Percentiles rank a stretch among this genome's conserved stretches.
These are phyloP conservation scores for Oreochromis grahami DNA, from an alignment of 2,797 vertebrate genomes.

Conservation along the genomic window DNA sequence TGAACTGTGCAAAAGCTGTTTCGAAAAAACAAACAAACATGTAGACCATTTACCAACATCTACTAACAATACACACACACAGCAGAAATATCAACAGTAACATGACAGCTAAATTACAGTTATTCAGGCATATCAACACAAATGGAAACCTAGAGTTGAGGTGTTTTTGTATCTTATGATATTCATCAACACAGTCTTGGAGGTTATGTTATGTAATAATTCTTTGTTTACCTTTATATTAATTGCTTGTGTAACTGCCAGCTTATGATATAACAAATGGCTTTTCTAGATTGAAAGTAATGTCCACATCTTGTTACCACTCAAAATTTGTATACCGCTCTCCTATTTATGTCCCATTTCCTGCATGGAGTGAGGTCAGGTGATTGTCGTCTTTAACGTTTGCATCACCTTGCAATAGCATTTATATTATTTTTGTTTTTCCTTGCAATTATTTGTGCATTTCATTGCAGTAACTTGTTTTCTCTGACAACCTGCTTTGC, in stretches of 20 bases:
- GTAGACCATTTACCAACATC: not conserved
- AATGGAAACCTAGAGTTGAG: not conserved
- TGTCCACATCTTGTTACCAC: not conserved
- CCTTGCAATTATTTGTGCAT: not conserved
- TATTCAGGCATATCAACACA: not conserved
- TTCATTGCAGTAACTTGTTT: not conserved
- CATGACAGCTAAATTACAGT: not conserved
- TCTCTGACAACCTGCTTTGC: not conserved
- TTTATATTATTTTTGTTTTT: not conserved
- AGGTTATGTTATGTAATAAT: not conserved
- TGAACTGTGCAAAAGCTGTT: conserved; percentile 27
- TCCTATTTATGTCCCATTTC: not conserved
- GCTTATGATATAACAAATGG: not conserved
- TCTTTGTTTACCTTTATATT: not conserved
- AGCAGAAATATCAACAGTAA: not conserved
- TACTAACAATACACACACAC: not conserved
- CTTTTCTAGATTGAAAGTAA: not conserved
- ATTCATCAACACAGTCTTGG: not conserved
- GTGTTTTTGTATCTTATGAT: not conserved
- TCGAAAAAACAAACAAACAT: not conserved
- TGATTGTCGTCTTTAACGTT: not conserved
- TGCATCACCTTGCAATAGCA: not conserved
- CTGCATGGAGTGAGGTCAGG: not conserved
- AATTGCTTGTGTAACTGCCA: not conserved
- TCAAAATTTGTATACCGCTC: not conserved